Conservation (phyloP, 2,888 invertebrate species). For the Selenia dentaria region DNA sequence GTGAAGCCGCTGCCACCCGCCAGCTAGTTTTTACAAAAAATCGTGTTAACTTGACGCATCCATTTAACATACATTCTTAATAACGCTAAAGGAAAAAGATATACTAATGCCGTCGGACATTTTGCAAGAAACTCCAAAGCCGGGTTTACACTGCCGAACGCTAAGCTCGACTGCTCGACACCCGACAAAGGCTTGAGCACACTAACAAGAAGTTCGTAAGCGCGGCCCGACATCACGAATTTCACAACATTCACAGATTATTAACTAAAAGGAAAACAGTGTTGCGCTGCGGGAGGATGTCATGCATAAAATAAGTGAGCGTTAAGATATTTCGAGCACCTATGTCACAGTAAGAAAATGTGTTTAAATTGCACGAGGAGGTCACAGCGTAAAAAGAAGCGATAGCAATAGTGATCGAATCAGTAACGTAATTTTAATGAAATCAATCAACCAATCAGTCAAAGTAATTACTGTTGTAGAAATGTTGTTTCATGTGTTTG, state of each 20-base stretch:
- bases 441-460: too few species aligned
- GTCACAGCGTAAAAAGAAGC: neutral
- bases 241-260: slow-evolving; percentile 42
- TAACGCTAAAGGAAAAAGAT: too few species aligned
- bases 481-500: too few species aligned
- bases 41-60: too few species aligned
- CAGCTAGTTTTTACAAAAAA: too few species aligned
- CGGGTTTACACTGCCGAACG: slow-evolving; percentile 25
- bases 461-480: too few species aligned
- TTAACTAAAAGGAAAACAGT: slow-evolving; percentile 71
- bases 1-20: too few species aligned
- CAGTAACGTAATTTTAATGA: too few species aligned
- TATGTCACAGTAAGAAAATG: slow-evolving; percentile 1
- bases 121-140: slow-evolving; percentile 21
- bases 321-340: slow-evolving; percentile 48
- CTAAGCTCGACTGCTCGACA: slow-evolving; percentile 11
- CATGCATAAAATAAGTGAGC: slow-evolving; percentile 58
- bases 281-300: slow-evolving; percentile 49
- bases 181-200: slow-evolving; percentile 9
- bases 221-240: slow-evolving; percentile 18
- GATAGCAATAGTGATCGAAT: too few species aligned
- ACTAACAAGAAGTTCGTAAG: slow-evolving; percentile 22
- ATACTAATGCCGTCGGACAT: too few species aligned
- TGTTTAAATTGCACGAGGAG: neutral
- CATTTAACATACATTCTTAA: too few species aligned